Conservation (phyloP, 2,797 vertebrate species). For the Lindbergichthys nudifrons region DNA sequence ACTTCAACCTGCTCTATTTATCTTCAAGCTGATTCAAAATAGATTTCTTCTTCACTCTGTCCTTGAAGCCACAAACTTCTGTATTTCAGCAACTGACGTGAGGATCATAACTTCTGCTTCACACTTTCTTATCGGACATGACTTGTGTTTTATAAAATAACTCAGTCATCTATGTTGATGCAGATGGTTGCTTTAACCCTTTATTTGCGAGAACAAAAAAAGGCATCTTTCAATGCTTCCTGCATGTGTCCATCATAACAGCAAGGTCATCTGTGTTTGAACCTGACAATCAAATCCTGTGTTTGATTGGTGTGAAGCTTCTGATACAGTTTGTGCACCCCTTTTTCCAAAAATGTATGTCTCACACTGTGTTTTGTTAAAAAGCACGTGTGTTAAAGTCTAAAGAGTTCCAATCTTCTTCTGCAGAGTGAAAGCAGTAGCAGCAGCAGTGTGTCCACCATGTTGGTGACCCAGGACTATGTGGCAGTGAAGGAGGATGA, state of each 20-base stretch:
- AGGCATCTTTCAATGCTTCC: slow-evolving; percentile 27
- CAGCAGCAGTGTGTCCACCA: slow-evolving; percentile 99
- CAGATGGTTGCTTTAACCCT: slow-evolving; percentile 8
- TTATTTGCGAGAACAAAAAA: not conserved
- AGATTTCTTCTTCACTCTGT: slow-evolving; percentile 14
- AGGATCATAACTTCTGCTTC: slow-evolving; percentile 33
- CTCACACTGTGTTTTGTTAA: not conserved
- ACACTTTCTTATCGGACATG: slow-evolving; percentile 19
- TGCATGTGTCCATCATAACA: slow-evolving; percentile 58
- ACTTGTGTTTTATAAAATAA: not conserved
- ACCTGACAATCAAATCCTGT: slow-evolving; percentile 50
- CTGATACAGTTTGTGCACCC: slow-evolving; percentile 2
- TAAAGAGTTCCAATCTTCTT: slow-evolving; percentile 7
- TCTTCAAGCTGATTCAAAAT: slow-evolving; percentile 2
- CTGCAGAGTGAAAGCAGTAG: slow-evolving; percentile 99
- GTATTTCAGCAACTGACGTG: not conserved
- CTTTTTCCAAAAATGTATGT: slow-evolving; percentile 1
- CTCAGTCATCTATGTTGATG: not conserved
- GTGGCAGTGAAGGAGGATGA: slow-evolving; percentile 99
- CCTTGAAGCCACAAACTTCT: slow-evolving; percentile 1
- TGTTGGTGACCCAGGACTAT: slow-evolving; percentile 99
- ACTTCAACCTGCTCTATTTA: slow-evolving; percentile 11
- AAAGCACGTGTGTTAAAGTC: not conserved
- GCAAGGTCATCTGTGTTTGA: slow-evolving; percentile 19
- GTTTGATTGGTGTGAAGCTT: slow-evolving; percentile 63